phyloP scores from a whole-genome alignment of 2,888 invertebrate species.

The Dryobota labecula region DNA sequence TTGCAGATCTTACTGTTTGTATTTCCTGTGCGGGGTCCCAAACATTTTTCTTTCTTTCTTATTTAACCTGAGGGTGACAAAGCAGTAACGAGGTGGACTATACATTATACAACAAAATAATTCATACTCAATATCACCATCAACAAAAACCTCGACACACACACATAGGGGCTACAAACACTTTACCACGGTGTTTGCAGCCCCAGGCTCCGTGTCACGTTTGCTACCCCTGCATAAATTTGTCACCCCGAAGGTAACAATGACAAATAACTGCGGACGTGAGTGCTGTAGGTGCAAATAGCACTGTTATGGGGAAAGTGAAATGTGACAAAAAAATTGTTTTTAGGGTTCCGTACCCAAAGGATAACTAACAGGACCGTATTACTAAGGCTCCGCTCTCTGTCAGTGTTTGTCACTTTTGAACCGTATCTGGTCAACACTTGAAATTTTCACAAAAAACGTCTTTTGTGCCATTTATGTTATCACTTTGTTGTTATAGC shows the following conservation, averaged over 20 bases:
- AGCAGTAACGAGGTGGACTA: not conserved
- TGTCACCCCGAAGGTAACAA: conserved; percentile 61
- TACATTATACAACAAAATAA: not conserved
- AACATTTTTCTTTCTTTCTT: too few species aligned
- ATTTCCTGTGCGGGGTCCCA: too few species aligned
- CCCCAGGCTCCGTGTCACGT: conserved; percentile 31
- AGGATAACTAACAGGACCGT: too few species aligned
- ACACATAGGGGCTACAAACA: not conserved
- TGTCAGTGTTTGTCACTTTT: too few species aligned
- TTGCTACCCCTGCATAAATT: conserved; percentile 62
- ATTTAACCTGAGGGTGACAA: not conserved
- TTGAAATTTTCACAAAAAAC: too few species aligned
- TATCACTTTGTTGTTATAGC: too few species aligned
- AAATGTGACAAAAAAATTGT: conserved; percentile 1
- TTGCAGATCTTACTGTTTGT: too few species aligned
- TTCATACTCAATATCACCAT: not conserved
- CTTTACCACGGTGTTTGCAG: conserved; percentile 15
- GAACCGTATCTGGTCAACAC: too few species aligned
- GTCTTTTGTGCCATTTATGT: too few species aligned
- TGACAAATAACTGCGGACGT: conserved; percentile 61
- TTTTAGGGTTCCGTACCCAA: not conserved
- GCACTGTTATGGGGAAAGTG: conserved; percentile 18
- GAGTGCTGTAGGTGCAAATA: conserved; percentile 47
- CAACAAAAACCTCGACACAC: not conserved
- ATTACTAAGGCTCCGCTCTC: too few species aligned